These are phyloP conservation scores for Zoanthus sansibaricus DNA, from an alignment of 92 coral and sea anemone genomes.

Conservation along the genomic window DNA sequence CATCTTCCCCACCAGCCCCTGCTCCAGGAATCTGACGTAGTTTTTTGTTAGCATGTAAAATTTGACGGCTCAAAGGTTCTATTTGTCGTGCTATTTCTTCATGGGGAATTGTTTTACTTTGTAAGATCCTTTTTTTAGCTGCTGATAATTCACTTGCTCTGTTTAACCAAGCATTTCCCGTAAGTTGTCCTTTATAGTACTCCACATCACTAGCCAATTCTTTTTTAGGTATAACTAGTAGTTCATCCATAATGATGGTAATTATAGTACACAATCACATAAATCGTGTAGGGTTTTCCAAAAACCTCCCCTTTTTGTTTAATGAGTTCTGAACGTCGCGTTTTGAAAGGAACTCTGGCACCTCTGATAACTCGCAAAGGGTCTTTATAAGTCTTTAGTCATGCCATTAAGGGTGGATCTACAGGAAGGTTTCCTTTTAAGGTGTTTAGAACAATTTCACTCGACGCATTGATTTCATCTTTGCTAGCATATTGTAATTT, in stretches of 20 bases:
- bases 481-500: too few relatives aligned
- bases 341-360: not conserved
- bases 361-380: not conserved
- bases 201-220: not conserved
- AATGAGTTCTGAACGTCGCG: not conserved
- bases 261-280: not conserved
- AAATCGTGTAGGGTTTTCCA: not conserved
- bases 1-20: too few relatives aligned
- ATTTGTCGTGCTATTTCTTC: not conserved
- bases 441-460: not conserved
- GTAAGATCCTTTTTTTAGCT: not conserved
- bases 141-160: not conserved
- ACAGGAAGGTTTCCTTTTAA: not conserved
- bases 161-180: not conserved
- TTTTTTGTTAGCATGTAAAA: not conserved
- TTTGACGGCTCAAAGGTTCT: not conserved
- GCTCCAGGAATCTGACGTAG: not conserved
- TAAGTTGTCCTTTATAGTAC: not conserved
- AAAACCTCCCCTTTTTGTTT: not conserved
- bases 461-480: too few relatives aligned
- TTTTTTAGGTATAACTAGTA: constrained; percentile 1
- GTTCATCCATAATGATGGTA: not conserved
- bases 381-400: not conserved
- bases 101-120: not conserved
- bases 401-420: not conserved